Evolutionary conservation across 2,797 vertebrate genomes (phyloP).

Genomic region (Acomys russatus): DNA sequence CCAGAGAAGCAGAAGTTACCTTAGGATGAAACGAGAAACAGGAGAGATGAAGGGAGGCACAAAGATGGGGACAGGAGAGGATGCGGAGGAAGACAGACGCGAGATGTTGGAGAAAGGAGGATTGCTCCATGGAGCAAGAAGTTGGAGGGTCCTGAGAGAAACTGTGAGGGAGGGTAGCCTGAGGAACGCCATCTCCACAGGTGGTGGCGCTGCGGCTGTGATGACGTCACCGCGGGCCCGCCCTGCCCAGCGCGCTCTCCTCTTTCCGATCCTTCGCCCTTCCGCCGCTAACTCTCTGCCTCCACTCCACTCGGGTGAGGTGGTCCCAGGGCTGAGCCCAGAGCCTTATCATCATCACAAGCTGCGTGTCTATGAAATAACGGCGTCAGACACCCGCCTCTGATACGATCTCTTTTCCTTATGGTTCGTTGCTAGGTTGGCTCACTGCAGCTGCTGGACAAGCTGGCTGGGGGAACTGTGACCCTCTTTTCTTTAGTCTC

Average conservation of each 20-base stretch:
- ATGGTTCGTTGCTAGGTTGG: constrained; percentile 48
- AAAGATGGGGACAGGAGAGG: not conserved
- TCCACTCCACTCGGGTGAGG: not conserved
- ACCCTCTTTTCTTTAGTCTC: not conserved
- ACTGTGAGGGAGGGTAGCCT: not conserved
- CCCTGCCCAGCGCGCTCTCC: not conserved
- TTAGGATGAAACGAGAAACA: constrained; percentile 32
- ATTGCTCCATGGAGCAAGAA: not conserved
- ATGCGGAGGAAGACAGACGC: not conserved
- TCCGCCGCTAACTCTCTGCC: not conserved
- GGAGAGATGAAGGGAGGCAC: constrained; percentile 44
- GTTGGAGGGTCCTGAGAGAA: not conserved
- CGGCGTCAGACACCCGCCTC: constrained; percentile 61
- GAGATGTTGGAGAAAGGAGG: not conserved
- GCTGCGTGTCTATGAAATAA: constrained; percentile 81
- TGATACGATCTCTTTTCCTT: constrained; percentile 77
- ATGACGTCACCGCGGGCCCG: not conserved
- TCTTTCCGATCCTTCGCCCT: not conserved
- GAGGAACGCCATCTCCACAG: not conserved
- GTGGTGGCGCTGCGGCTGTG: no score
- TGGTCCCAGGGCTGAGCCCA: not conserved
- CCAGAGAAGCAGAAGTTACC: not conserved
- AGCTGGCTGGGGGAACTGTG: constrained; percentile 9
- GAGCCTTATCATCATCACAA: constrained; percentile 73
- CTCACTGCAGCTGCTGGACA: constrained; percentile 53